Conservation (phyloP, 2,888 invertebrate genomes). For the Lithophane semibrunnea region DNA sequence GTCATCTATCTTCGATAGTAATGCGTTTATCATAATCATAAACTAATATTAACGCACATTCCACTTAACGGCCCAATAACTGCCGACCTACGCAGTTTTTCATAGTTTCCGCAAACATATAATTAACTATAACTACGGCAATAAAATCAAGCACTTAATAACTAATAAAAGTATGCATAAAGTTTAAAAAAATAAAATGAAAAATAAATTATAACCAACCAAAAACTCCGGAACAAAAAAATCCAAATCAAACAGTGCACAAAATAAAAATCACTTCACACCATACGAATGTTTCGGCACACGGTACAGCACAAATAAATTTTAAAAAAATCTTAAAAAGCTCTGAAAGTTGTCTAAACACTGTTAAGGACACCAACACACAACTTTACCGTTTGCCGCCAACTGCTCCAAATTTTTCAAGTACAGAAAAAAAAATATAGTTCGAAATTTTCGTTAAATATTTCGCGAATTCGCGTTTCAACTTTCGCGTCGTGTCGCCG, state of each 20-base stretch:
- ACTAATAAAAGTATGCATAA: slow-evolving; percentile 56
- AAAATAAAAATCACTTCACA: slow-evolving; percentile 89
- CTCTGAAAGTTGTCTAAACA: slow-evolving; percentile 84
- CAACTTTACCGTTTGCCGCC: slow-evolving; percentile 89
- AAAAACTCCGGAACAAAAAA: slow-evolving; percentile 88
- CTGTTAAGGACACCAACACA: slow-evolving; percentile 85
- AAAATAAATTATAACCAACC: slow-evolving; percentile 85
- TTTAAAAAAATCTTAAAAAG: slow-evolving; percentile 81
- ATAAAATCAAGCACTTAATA: slow-evolving; percentile 57
- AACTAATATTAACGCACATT: slow-evolving; percentile 55
- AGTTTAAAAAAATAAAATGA: slow-evolving; percentile 63
- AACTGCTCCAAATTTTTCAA: slow-evolving; percentile 81
- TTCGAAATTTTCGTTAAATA: slow-evolving; percentile 69
- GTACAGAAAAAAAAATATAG: slow-evolving; percentile 73
- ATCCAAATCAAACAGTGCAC: slow-evolving; percentile 89
- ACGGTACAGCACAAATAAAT: slow-evolving; percentile 81
- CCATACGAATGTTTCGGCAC: slow-evolving; percentile 83
- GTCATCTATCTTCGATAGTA: slow-evolving; percentile 51
- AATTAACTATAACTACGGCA: slow-evolving; percentile 43
- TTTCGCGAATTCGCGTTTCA: slow-evolving; percentile 75
- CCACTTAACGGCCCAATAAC: slow-evolving; percentile 50
- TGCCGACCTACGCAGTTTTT: slow-evolving; percentile 49
- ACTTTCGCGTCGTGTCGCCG: slow-evolving; percentile 84
- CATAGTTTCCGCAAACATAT: slow-evolving; percentile 48
- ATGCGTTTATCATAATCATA: slow-evolving; percentile 58